These are phyloP conservation scores for Drosophila meridiana DNA, from an alignment of 2,888 invertebrate species.

Conservation along the genomic window DNA sequence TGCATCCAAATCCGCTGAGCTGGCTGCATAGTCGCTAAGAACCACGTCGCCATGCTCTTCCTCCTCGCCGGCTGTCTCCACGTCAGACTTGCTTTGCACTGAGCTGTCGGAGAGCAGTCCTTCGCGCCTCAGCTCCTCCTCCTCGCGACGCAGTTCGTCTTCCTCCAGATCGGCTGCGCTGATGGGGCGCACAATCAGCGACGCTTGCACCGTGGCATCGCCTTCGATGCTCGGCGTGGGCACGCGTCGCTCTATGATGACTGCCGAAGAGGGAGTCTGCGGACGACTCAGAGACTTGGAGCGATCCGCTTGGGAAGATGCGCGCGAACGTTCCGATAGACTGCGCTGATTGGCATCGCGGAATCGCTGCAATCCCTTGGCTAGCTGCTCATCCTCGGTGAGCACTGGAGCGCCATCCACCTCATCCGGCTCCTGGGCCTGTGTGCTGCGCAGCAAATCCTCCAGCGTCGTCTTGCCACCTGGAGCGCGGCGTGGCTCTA, in stretches of 20 bases:
- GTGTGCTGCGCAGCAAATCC: conserved; percentile 83
- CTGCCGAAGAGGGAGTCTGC: conserved; percentile 88
- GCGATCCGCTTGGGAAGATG: conserved; percentile 87
- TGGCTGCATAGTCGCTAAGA: conserved; percentile 79
- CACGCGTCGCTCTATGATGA: conserved; percentile 87
- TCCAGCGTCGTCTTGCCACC: conserved; percentile 82
- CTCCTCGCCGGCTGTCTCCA: conserved; percentile 82
- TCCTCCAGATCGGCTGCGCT: conserved; percentile 85
- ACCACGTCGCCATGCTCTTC: conserved; percentile 63
- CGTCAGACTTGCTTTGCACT: conserved; percentile 82
- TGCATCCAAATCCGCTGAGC: conserved; percentile 80
- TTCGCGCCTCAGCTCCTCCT: conserved; percentile 80
- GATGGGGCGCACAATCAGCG: conserved; percentile 88
- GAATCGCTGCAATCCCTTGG: conserved; percentile 86
- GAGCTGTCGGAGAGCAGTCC: conserved; percentile 82
- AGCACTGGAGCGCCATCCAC: conserved; percentile 76
- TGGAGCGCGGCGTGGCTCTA: conserved; percentile 79
- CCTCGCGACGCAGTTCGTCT: conserved; percentile 77
- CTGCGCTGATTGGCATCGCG: conserved; percentile 87
- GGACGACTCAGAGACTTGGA: conserved; percentile 87
- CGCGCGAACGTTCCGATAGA: conserved; percentile 87
- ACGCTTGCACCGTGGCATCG: conserved; percentile 88
- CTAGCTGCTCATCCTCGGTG: conserved; percentile 86
- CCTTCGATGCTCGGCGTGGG: conserved; percentile 88
- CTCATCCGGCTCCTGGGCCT: conserved; percentile 72